These are phyloP conservation scores for Silurus asotus DNA, from an alignment of 2,113 vertebrate genomes.

Conservation along the genomic window DNA sequence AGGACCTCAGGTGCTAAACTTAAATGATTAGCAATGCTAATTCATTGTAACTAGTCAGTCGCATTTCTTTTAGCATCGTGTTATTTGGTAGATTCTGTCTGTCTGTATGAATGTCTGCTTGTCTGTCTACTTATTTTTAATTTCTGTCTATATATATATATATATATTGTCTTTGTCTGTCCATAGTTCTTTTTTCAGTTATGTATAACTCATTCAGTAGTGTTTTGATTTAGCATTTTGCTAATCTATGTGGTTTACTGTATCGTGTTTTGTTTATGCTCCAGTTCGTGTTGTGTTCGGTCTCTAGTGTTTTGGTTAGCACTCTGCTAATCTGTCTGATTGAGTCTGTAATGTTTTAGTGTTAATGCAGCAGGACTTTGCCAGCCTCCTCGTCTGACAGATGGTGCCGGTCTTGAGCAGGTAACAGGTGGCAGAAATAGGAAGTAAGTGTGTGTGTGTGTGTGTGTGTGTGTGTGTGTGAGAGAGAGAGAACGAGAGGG, in stretches of 20 bases:
- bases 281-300: not conserved
- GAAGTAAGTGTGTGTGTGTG: slow-evolving; percentile 34
- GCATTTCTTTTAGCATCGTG: slow-evolving; percentile 8
- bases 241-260: slow-evolving; percentile 24
- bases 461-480: not conserved
- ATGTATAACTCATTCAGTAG: not conserved
- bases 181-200: not conserved
- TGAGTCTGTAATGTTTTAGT: slow-evolving; percentile 16
- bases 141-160: not conserved
- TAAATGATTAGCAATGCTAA: not conserved
- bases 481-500: not conserved
- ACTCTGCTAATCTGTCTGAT: slow-evolving; percentile 11
- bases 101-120: not conserved
- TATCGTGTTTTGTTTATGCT: slow-evolving; percentile 30
- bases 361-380: slow-evolving; percentile 39
- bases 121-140: too few species aligned
- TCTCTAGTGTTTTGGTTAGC: slow-evolving; percentile 28
- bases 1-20: too few species aligned
- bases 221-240: slow-evolving; percentile 12
- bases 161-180: not conserved
- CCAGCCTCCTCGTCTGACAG: slow-evolving; percentile 37
- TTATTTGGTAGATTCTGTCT: not conserved
- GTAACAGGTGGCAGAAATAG: slow-evolving; percentile 57
- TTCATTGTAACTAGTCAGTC: not conserved
- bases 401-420: slow-evolving; percentile 60